These are phyloP conservation scores for Eudyptes chrysolophus DNA, from an alignment of 2,113 vertebrate species.

Conservation along the genomic window DNA sequence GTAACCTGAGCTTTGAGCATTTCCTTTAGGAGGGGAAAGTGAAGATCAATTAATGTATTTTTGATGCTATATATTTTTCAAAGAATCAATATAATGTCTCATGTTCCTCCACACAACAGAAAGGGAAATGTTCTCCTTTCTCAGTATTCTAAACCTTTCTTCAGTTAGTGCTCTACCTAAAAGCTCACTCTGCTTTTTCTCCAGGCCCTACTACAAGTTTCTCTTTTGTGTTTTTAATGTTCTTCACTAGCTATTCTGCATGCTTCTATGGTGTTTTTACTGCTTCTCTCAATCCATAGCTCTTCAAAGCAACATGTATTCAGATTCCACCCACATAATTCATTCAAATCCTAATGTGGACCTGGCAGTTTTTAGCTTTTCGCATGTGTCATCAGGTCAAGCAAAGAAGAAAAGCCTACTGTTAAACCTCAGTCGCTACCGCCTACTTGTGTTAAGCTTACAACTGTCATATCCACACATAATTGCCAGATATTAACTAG, in stretches of 20 bases:
- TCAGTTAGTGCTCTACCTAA: neutral
- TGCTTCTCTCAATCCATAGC: neutral
- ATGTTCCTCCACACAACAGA: neutral
- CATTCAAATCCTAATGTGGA: slow-evolving; percentile 24
- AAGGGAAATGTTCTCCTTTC: neutral
- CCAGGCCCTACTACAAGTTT: neutral
- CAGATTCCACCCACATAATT: slow-evolving; percentile 44
- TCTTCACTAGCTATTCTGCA: neutral
- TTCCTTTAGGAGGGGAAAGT: neutral
- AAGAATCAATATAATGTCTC: neutral
- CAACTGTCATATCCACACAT: slow-evolving; percentile 12
- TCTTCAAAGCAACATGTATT: slow-evolving; percentile 28
- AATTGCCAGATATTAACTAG: slow-evolving; percentile 45
- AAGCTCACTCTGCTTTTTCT: neutral
- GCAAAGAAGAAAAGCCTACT: slow-evolving; percentile 39
- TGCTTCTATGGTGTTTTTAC: neutral
- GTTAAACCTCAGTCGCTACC: slow-evolving; percentile 21
- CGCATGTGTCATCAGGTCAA: slow-evolving; percentile 55
- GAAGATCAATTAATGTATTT: neutral
- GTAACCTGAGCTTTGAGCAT: neutral
- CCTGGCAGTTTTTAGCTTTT: slow-evolving; percentile 40
- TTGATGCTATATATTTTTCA: neutral
- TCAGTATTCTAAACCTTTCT: neutral
- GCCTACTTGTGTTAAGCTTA: neutral
- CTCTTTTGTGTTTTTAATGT: neutral